Evolutionary conservation across 2,113 vertebrate species (phyloP).

Genomic region (Eublepharis macularius): DNA sequence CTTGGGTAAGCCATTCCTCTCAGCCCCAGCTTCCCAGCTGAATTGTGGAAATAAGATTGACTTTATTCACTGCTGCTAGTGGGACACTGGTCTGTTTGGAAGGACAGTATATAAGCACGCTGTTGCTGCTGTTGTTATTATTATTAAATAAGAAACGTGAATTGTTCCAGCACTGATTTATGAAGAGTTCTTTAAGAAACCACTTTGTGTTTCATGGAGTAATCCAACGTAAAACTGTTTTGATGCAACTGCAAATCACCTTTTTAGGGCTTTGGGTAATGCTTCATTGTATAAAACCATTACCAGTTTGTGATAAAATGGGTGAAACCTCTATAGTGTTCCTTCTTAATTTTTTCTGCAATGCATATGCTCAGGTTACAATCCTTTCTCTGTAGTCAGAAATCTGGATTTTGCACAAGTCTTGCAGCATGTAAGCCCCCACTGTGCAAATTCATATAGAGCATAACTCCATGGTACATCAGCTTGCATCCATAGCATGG

Average conservation of each 20-base stretch:
- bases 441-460: not conserved
- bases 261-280: not conserved
- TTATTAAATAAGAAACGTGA: no score
- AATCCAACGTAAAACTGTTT: not conserved
- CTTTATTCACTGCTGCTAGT: no score
- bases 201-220: not conserved
- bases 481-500: no score
- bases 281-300: not conserved
- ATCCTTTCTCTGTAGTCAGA: not conserved
- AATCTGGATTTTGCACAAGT: not conserved
- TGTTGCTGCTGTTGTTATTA: no score
- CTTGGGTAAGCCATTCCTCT: no score
- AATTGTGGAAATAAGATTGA: no score
- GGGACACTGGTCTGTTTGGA: no score
- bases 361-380: not conserved
- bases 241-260: not conserved
- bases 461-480: not conserved
- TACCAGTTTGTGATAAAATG: no score
- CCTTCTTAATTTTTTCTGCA: not conserved
- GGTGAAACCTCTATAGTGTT: not conserved
- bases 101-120: no score
- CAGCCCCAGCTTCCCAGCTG: no score
- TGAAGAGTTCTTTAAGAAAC: no score
- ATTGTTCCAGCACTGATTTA: no score
- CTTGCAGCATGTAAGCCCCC: not conserved